Conservation (phyloP, 1,140 invertebrate species). For the Gyrodactylus salaris region DNA sequence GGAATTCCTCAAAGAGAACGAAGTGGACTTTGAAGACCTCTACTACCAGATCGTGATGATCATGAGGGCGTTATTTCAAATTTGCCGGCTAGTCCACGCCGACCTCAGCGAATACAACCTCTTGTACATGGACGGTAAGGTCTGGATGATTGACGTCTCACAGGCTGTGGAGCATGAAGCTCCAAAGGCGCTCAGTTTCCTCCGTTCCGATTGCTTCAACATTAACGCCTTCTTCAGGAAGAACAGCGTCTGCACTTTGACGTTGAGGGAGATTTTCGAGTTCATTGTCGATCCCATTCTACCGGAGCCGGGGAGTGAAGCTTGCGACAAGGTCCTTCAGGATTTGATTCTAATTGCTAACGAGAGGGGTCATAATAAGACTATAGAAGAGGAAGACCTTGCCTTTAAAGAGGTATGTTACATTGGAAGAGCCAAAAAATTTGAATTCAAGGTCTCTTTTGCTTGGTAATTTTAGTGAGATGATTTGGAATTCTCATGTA, state of each 20-base stretch:
- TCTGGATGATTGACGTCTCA: conserved; percentile 78
- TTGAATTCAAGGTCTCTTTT: too few species aligned
- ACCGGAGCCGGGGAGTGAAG: conserved; percentile 21
- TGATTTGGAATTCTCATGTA: too few species aligned
- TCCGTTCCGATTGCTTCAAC: conserved; percentile 71
- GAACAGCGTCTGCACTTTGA: conserved; percentile 49
- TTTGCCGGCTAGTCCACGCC: conserved; percentile 67
- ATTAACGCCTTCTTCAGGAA: conserved; percentile 50
- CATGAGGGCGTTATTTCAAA: conserved; percentile 65
- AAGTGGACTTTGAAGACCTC: conserved; percentile 24
- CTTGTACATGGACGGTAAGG: conserved; percentile 34
- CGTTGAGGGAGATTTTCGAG: conserved; percentile 60
- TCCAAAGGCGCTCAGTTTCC: conserved; percentile 62
- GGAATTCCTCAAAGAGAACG: conserved; percentile 15
- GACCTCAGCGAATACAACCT: conserved; percentile 90
- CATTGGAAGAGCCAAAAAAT: too few species aligned
- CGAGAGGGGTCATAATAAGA: background rate
- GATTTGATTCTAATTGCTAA: background rate
- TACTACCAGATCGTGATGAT: conserved; percentile 57
- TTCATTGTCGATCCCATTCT: conserved; percentile 66
- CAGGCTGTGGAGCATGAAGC: conserved; percentile 85
- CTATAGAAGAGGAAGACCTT: background rate
- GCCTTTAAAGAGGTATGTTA: background rate
- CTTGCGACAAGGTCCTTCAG: background rate
- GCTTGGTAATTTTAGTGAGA: too few species aligned